Percentiles rank a stretch among this genome's conserved stretches.
These are phyloP conservation scores for Melierax canorus DNA, from an alignment of 2,113 vertebrate species.

Conservation along the genomic window DNA sequence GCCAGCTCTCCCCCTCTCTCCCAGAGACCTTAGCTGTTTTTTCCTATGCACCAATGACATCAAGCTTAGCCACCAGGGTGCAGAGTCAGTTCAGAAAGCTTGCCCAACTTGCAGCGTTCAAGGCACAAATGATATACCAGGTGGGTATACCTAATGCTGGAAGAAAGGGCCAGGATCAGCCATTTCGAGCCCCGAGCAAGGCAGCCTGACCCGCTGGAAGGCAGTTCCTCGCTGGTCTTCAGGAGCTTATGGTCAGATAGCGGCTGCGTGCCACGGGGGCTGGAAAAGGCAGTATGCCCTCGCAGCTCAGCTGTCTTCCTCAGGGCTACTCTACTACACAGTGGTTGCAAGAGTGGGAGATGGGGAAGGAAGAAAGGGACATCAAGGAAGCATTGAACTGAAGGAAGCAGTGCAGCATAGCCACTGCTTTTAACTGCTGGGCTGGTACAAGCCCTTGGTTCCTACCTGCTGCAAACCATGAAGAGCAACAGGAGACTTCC, in stretches of 20 bases:
- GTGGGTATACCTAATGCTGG: neutral
- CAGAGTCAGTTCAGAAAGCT: neutral
- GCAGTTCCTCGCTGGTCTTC: neutral
- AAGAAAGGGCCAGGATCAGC: neutral
- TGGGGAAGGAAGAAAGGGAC: neutral
- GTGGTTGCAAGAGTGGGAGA: neutral
- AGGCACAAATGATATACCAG: neutral
- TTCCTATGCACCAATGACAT: neutral
- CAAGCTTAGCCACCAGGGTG: neutral
- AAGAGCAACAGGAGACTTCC: neutral
- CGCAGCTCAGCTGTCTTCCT: neutral
- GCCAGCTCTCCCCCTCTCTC: neutral
- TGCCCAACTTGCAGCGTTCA: neutral
- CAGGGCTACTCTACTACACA: neutral
- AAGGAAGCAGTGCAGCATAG: neutral
- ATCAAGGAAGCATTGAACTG: neutral
- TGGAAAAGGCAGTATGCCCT: neutral
- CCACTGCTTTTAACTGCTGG: neutral
- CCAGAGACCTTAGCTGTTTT: neutral
- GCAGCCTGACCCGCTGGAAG: neutral
- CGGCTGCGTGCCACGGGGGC: fast-evolving
- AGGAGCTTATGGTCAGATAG: neutral
- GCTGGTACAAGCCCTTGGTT: neutral
- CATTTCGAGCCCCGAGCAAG: neutral
- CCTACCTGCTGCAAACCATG: neutral